phyloP scores from a whole-genome alignment of 2,113 vertebrate genomes.

The Mixornis gularis region DNA sequence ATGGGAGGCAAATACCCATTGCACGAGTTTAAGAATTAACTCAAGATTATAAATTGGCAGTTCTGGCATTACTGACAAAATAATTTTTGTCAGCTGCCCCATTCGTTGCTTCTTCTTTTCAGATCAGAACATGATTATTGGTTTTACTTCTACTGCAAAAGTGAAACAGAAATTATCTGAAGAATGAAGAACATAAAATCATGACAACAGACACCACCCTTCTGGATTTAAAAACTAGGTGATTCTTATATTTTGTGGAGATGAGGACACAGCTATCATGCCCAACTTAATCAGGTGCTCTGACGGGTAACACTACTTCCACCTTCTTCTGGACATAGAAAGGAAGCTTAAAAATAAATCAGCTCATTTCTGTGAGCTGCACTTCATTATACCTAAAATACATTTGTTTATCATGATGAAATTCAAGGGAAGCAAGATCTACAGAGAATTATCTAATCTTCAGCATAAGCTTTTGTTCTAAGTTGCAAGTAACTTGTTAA shows the following conservation, averaged over 20 bases:
- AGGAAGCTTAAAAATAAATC: background rate
- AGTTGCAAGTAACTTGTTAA: background rate
- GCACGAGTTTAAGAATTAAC: background rate
- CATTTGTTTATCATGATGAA: background rate
- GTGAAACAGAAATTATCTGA: background rate
- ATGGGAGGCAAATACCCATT: background rate
- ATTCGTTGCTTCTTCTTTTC: background rate
- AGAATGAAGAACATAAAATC: background rate
- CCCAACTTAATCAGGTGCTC: background rate
- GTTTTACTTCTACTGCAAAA: background rate
- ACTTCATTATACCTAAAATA: background rate
- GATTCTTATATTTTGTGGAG: background rate
- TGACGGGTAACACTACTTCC: background rate
- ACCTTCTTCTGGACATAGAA: background rate
- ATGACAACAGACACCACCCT: background rate
- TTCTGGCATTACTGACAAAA: background rate
- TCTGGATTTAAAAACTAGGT: background rate
- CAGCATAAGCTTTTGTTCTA: background rate
- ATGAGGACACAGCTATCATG: background rate
- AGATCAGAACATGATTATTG: background rate
- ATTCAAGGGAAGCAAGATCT: background rate
- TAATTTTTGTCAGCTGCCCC: background rate
- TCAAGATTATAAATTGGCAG: fast-evolving
- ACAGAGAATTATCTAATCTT: background rate
- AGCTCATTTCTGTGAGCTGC: background rate